phyloP scores from a whole-genome alignment of 2,888 invertebrate genomes.

The Drosophila testacea region DNA sequence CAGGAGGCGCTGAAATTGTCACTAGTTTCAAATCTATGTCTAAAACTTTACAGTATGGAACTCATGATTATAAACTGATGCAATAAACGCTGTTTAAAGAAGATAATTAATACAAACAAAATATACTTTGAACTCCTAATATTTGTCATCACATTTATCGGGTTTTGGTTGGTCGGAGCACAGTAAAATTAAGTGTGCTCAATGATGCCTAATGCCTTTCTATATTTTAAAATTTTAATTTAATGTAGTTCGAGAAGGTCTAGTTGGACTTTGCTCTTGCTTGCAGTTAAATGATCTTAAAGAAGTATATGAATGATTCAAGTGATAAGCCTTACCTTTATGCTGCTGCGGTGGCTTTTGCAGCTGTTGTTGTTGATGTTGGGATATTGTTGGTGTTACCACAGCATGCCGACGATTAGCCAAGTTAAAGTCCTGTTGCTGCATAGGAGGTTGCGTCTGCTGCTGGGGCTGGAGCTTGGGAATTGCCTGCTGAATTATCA shows the following conservation, averaged over 20 bases:
- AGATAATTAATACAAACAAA: neutral
- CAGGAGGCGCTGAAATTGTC: conserved; percentile 73
- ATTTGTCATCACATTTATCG: neutral
- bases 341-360: conserved; percentile 81
- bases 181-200: neutral
- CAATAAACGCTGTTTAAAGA: neutral
- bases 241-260: neutral
- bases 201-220: neutral
- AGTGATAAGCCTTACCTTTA: conserved; percentile 65
- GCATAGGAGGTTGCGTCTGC: conserved; percentile 11
- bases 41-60: neutral
- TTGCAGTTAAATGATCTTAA: neutral
- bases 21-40: conserved; percentile 11
- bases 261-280: conserved; percentile 15
- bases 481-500: conserved; percentile 83
- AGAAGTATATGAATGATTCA: neutral
- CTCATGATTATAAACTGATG: neutral
- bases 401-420: conserved; percentile 59
- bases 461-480: conserved; percentile 60
- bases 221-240: neutral
- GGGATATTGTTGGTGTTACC: conserved; percentile 54
- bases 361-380: conserved; percentile 56
- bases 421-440: conserved; percentile 55
- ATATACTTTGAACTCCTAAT: no score
- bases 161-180: neutral